A percentile compares a stretch with the other conserved stretches of the same genome.
phyloP scores from a whole-genome alignment of 2,797 vertebrate genomes.

The Morelia viridis region DNA sequence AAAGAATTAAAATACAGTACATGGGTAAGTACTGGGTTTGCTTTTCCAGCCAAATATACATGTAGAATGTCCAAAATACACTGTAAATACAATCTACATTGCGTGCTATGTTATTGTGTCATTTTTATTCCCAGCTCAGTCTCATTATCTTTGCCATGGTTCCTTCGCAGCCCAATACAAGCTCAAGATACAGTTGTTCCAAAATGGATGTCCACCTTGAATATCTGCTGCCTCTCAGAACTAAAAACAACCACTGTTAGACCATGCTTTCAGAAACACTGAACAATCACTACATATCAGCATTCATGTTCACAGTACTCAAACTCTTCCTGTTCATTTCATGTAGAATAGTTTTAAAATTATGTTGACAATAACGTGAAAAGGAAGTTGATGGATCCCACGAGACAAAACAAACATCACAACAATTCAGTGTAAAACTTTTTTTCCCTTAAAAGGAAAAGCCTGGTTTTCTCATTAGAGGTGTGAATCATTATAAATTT shows the following conservation, averaged over 20 bases:
- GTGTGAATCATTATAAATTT: constrained; percentile 1
- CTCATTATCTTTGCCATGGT: neutral
- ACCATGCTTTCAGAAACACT: neutral
- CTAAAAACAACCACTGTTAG: neutral
- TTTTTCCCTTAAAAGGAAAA: constrained; percentile 6
- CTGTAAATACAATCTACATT: neutral
- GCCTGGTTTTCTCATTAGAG: constrained; percentile 30
- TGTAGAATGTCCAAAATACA: neutral
- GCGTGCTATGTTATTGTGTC: neutral
- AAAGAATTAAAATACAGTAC: neutral
- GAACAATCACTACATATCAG: neutral
- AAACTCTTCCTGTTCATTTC: constrained; percentile 3
- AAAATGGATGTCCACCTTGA: neutral
- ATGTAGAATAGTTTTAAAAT: neutral
- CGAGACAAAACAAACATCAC: neutral
- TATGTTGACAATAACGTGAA: neutral
- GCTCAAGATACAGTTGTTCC: neutral
- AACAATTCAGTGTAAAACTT: constrained; percentile 8
- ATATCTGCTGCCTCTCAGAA: neutral
- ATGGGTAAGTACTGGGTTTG: neutral
- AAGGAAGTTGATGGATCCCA: neutral
- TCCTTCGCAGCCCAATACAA: neutral
- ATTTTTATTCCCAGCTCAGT: neutral
- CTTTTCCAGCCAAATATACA: neutral
- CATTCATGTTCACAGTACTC: neutral